Evolutionary conservation across 2,797 vertebrate genomes (phyloP).

Genomic region (Propithecus deckenii): DNA sequence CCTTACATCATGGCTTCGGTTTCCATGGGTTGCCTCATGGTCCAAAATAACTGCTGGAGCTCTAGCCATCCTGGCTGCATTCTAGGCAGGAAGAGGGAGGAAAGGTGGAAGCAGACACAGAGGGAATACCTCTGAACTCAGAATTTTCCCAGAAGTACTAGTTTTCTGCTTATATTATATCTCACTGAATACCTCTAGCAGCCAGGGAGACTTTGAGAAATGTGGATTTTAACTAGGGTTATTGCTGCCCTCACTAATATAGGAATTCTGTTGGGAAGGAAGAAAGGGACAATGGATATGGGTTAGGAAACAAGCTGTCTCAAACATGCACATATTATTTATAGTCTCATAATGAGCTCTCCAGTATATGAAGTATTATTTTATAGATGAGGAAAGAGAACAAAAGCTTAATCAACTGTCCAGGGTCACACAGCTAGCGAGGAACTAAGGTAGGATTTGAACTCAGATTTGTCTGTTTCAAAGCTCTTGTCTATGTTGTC

Average conservation of each 20-base stretch:
- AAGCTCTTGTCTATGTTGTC: neutral
- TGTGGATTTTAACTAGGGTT: neutral
- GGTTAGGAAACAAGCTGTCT: neutral
- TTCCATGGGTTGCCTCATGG: neutral
- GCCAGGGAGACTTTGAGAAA: neutral
- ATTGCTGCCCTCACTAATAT: neutral
- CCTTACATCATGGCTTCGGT: neutral
- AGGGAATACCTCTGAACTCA: neutral
- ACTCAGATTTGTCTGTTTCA: neutral
- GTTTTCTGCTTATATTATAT: neutral
- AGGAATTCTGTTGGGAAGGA: neutral
- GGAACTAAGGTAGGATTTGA: neutral
- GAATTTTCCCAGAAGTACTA: neutral
- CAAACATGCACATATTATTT: neutral
- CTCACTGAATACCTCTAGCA: neutral
- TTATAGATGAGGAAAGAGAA: neutral
- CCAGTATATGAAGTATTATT: neutral
- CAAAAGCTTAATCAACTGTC: neutral
- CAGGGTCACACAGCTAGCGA: neutral
- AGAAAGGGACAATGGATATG: neutral
- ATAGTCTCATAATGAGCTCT: neutral
- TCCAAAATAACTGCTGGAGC: neutral
- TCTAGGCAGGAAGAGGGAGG: neutral
- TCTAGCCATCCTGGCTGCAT: neutral
- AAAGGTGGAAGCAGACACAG: neutral